These are phyloP conservation scores for Xyrichtys novacula DNA, from an alignment of 2,797 vertebrate species.

Conservation along the genomic window DNA sequence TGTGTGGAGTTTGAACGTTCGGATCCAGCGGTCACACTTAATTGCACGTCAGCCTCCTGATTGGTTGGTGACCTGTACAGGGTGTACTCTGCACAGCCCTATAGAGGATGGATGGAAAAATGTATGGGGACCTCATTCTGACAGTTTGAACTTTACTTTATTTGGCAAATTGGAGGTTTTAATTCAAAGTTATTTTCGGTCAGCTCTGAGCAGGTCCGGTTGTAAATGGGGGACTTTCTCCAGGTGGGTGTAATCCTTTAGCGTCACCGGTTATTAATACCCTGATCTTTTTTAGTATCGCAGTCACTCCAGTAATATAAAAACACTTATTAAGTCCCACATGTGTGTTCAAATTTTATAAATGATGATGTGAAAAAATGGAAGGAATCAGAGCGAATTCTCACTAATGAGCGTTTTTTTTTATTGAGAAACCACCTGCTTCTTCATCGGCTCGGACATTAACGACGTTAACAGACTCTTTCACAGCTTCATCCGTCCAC, in stretches of 20 bases:
- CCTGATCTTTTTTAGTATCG: background rate
- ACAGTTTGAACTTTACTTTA: no score
- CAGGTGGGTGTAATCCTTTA: background rate
- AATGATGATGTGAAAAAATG: constrained; percentile 29
- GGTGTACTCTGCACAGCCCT: no score
- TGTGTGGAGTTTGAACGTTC: no score
- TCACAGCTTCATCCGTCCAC: constrained; percentile 37
- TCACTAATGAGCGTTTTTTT: constrained; percentile 43
- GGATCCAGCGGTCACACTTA: no score
- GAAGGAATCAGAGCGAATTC: constrained; percentile 47
- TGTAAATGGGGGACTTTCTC: background rate
- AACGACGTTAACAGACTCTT: constrained; percentile 58
- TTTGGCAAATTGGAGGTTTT: background rate
- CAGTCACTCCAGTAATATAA: constrained; percentile 14
- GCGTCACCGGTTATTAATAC: constrained; percentile 22
- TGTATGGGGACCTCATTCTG: no score
- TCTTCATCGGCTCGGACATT: constrained; percentile 52
- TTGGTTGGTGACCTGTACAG: no score
- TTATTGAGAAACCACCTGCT: constrained; percentile 68
- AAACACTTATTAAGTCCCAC: constrained; percentile 10
- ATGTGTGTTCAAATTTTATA: constrained; percentile 7
- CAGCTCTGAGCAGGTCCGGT: no score
- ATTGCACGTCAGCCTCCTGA: no score
- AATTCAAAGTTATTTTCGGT: no score
- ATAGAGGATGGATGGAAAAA: no score